Conservation (phyloP, 2,888 invertebrate genomes). For the Creontiades dilutus region DNA sequence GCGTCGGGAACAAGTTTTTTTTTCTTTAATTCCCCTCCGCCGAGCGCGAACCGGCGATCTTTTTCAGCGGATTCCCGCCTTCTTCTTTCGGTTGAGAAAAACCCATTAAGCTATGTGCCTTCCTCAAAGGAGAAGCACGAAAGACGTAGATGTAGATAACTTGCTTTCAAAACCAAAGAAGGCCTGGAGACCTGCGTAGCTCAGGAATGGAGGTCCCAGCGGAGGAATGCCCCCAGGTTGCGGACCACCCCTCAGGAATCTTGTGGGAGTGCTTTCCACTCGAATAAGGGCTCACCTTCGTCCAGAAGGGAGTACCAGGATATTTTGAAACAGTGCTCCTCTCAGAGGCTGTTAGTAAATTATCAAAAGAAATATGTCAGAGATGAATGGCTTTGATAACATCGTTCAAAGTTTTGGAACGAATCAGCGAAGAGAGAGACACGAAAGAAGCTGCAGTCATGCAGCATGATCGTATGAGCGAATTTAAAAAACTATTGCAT, state of each 20-base stretch:
- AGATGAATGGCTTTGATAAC: too few relatives aligned
- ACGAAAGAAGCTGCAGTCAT: too few relatives aligned
- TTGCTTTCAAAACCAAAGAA: slow-evolving; percentile 22
- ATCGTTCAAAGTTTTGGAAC: too few relatives aligned
- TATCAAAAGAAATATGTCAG: too few relatives aligned
- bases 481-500: too few relatives aligned
- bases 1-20: slow-evolving; percentile 5
- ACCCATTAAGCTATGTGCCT: slow-evolving; percentile 30
- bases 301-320: background rate
- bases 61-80: slow-evolving; percentile 8
- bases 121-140: background rate
- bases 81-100: background rate
- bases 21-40: background rate
- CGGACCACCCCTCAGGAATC: slow-evolving; percentile 50
- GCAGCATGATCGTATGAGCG: too few relatives aligned
- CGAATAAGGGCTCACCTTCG: slow-evolving; percentile 5
- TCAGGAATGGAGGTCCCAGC: background rate
- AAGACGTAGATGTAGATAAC: slow-evolving; percentile 42
- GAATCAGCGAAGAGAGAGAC: too few relatives aligned
- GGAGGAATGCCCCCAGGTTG: slow-evolving; percentile 18
- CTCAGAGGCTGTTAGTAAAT: too few relatives aligned
- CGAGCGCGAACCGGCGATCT: background rate
- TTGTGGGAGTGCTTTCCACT: slow-evolving; percentile 44
- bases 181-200: background rate
- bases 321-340: slow-evolving; percentile 7